Conservation (phyloP, 2,797 vertebrate species). For the Tadarida brasiliensis region DNA sequence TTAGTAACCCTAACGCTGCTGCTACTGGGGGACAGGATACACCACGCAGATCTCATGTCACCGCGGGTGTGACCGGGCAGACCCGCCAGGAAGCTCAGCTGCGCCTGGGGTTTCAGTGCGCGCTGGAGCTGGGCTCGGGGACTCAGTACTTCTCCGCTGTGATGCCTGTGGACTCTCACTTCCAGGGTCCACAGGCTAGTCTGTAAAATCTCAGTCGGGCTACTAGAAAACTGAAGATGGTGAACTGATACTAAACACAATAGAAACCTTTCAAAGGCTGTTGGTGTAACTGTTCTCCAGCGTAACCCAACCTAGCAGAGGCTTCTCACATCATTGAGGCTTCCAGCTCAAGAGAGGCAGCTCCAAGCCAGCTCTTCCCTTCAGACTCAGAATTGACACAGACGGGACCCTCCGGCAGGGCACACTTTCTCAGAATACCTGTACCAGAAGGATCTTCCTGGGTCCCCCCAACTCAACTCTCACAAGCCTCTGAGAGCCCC, state of each 20-base stretch:
- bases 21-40: conserved; percentile 70
- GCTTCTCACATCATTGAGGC: not conserved
- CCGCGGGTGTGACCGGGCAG: not conserved
- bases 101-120: not conserved
- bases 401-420: not conserved
- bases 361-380: not conserved
- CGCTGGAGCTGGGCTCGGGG: not conserved
- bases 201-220: not conserved
- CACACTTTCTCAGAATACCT: not conserved
- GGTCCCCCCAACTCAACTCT: not conserved
- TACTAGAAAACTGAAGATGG: not conserved
- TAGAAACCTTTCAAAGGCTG: not conserved
- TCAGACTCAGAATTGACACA: not conserved
- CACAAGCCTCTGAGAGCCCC: not conserved
- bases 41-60: conserved; percentile 12
- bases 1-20: conserved; percentile 79
- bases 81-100: not conserved
- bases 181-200: not conserved
- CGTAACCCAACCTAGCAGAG: not conserved
- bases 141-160: not conserved
- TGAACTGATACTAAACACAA: not conserved
- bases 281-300: fast-evolving
- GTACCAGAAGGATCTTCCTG: not conserved
- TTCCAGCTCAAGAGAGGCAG: not conserved
- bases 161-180: not conserved